Base-by-base conservation (phyloP, 2,113 vertebrate species). In the Oryzias celebensis region DNA sequence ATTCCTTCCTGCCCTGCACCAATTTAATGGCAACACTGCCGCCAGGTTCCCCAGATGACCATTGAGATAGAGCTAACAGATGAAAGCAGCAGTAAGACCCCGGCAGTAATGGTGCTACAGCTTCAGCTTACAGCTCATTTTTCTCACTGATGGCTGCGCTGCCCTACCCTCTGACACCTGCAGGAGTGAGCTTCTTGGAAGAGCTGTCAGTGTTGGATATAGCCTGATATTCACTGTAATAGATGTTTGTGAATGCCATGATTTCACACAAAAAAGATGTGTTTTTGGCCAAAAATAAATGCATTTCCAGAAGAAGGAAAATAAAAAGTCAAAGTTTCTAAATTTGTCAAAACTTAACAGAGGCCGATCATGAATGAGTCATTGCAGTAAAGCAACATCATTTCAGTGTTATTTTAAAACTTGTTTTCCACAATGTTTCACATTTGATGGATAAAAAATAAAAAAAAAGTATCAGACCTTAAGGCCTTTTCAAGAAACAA, bases 21-120 rank as follows among this genome's bases (percentile, higher is more conserved):
- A 69, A 77, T 81, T 78, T 81, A 82, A 87, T 86, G 78, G 81
- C 77, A 73, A 70, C 14, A 12, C n/a, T 26, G 80, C 73, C 76
- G 44, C 84, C 68, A 73, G 83, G 81, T 84, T 81, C 87, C 87
- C 87, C 68, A 89, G 87, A 87, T 87, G 81, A 85, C 87, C 83
- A 80, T 84, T 72, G 75, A 81, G 83, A 86, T 85, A 83, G 81
- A 78, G 85, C 83, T 85, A 87, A 84, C 83, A 86, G 85, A 84
- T 87, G 87, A 85, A 85, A 85, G 83, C 85, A 81, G 81, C 78
- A 82, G 85, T 82, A 81, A 79, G 81, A 83, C 70, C 79, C 87
- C 76, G 75, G 78, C 66, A 60, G 77, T 87, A 89, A 89, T 80
- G 85, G 81, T 51, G 79, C 81, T 83, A 75, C 73, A 80, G 86